phyloP scores from a whole-genome alignment of 2,113 vertebrate species.

The Cervus canadensis region DNA sequence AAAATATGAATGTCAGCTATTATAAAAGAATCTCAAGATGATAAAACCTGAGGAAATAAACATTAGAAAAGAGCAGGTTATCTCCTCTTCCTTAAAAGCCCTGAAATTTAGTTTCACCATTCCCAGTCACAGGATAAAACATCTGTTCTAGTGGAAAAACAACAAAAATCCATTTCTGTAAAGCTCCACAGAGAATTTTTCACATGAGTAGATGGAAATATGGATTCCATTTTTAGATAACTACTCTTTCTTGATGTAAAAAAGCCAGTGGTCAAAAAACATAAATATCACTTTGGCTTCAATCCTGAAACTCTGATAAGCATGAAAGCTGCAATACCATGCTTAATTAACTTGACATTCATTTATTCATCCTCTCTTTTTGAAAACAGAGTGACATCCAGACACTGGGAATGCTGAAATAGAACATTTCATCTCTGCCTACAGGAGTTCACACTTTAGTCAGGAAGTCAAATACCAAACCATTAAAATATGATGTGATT shows the following conservation, averaged over 20 bases:
- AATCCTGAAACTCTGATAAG: background rate
- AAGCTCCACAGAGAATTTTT: constrained; percentile 30
- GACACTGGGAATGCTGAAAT: background rate
- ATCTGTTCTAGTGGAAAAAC: constrained; percentile 62
- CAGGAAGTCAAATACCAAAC: background rate
- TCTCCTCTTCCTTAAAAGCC: constrained; percentile 47
- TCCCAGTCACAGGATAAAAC: constrained; percentile 44
- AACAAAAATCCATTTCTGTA: constrained; percentile 36
- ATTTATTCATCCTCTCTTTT: background rate
- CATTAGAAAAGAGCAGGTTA: constrained; percentile 5
- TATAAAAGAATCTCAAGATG: background rate
- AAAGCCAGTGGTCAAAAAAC: background rate
- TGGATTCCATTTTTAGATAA: constrained; percentile 52
- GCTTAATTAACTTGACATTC: background rate
- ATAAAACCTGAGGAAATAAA: constrained; percentile 48
- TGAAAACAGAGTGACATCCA: background rate
- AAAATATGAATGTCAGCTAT: background rate
- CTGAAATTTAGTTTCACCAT: constrained; percentile 28
- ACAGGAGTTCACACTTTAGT: background rate
- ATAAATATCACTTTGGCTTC: background rate
- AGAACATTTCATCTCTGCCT: background rate
- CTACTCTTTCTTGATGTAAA: constrained; percentile 27
- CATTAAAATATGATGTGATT: background rate
- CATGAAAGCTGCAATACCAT: background rate
- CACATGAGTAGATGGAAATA: constrained; percentile 55